Base-by-base conservation (phyloP, 2,113 vertebrate species). In the Epinephelus moara region DNA sequence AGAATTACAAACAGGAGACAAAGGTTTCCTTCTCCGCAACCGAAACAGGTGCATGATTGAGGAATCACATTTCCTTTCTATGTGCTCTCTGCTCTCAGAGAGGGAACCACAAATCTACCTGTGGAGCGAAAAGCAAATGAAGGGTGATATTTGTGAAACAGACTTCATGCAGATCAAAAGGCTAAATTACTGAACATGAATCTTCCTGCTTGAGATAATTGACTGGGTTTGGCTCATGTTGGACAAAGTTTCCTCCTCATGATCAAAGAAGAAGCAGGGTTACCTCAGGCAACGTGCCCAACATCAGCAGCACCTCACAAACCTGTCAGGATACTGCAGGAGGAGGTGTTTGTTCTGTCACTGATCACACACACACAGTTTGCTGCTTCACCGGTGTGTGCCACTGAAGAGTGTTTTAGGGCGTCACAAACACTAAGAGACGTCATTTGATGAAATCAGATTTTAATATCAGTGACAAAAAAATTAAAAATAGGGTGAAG, bases 1-100 rank as follows among this genome's bases (percentile, higher is more conserved):
- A 82, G 71, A 88, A 82, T 75, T 79, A 87, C 84, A 90, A 86
- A 84, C 75, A 88, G 66, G 52, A 90, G 77, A 91, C 90, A 91
- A 93, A 82, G 84, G 74, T 87, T 85, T 30, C 59, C 82, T 91
- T 90, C 85, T 81, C 50, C 17, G 40, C 69, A 27, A 4, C 50
- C 30, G 59, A 82, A 77, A 85, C 90, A 91, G 91, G 92, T 93
- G 86, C 78, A 82, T 49, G 27, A 23, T 18, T 49, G 76, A 81
- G 77, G 86, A 75, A 64, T 90, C 81, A 37, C 42, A 59, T 90
- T 80, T 78, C 62, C 13, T 63, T 45, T 67, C 53, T 61, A 53
- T 37, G 30, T 6, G 2, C 0, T 2, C 45, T 8, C 47, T 12
- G 14, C 71, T 78, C 68, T 45, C 30, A 73, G 12, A 50, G 4